Conservation (phyloP, 2,797 vertebrate species). For the Arvicola amphibius region DNA sequence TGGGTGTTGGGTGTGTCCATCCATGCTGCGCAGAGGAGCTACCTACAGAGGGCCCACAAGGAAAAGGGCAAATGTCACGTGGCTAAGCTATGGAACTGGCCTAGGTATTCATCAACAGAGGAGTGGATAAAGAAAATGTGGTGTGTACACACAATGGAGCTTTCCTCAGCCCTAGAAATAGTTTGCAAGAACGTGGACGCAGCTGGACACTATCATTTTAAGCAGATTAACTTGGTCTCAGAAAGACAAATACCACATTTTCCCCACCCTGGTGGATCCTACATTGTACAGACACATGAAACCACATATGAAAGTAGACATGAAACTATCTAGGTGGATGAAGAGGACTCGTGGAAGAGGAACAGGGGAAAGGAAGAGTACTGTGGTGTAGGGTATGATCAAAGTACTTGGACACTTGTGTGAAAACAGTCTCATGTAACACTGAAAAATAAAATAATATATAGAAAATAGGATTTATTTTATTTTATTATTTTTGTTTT, state of each 20-base stretch:
- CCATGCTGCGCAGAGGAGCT: background rate
- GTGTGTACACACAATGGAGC: background rate
- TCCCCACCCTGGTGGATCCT: too few relatives aligned
- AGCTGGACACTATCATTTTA: background rate
- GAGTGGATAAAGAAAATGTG: background rate
- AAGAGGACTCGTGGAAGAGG: background rate
- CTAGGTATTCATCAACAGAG: background rate
- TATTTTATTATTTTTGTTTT: background rate
- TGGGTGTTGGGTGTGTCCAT: too few relatives aligned
- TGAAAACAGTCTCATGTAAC: background rate
- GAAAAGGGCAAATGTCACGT: background rate
- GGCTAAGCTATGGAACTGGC: background rate
- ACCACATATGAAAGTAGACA: background rate
- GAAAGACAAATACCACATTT: background rate
- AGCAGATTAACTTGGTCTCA: background rate
- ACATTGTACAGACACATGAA: background rate
- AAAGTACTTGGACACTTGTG: background rate
- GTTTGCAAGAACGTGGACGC: background rate
- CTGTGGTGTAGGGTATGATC: background rate
- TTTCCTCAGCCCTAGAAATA: background rate
- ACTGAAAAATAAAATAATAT: background rate
- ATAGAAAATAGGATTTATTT: background rate
- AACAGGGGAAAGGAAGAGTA: too few relatives aligned
- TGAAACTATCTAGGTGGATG: background rate
- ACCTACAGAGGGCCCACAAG: background rate